Conservation (phyloP, 2,888 invertebrate genomes). For the Nomada goodeniana region DNA sequence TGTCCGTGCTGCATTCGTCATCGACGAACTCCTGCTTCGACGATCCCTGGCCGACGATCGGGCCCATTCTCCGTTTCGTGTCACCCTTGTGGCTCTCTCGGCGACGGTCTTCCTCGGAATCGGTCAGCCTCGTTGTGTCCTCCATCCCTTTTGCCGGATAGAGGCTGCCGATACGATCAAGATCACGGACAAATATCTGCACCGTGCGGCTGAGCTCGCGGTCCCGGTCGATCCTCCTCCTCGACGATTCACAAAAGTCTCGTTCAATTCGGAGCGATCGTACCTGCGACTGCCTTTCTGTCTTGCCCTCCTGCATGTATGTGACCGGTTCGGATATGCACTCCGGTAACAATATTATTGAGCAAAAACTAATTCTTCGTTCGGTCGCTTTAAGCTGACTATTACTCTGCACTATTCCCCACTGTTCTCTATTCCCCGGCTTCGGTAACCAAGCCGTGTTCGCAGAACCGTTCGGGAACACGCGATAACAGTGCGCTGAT, state of each 20-base stretch:
- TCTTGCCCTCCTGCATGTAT: neutral
- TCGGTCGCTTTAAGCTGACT: neutral
- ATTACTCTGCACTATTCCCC: neutral
- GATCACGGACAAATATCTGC: constrained; percentile 13
- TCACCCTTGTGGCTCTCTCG: constrained; percentile 27
- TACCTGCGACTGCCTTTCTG: neutral
- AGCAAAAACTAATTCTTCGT: neutral
- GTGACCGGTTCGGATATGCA: neutral
- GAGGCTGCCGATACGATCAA: constrained; percentile 23
- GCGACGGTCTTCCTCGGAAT: constrained; percentile 54
- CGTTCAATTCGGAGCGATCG: neutral
- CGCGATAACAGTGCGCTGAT: neutral
- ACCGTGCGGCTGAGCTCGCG: constrained; percentile 3
- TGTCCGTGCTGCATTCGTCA: constrained; percentile 80
- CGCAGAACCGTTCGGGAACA: neutral
- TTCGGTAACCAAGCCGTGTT: neutral
- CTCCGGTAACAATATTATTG: neutral
- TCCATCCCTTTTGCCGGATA: constrained; percentile 68
- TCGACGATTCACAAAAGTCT: neutral
- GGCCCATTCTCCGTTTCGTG: constrained; percentile 7
- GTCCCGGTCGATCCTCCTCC: neutral
- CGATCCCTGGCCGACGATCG: neutral
- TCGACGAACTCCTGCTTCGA: constrained; percentile 73
- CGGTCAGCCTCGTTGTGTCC: constrained; percentile 75
- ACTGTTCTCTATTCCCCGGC: neutral